phyloP scores from a whole-genome alignment of 2,888 invertebrate species.

The Baronia brevicornis region DNA sequence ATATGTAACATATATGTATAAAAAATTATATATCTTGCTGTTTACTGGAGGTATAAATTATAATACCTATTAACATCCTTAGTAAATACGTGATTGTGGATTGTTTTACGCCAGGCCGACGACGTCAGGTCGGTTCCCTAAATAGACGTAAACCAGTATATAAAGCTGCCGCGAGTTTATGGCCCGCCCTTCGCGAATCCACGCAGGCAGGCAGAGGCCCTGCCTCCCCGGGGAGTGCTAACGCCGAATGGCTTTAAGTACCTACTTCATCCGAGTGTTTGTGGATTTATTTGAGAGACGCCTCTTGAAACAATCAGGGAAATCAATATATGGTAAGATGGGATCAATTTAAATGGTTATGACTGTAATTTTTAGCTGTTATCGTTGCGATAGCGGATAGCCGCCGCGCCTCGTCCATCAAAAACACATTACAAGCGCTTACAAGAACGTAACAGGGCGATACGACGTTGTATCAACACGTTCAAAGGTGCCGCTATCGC shows the following conservation, averaged over 20 bases:
- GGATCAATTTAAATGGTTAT: conserved; percentile 21
- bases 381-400: conserved; percentile 37
- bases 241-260: conserved; percentile 12
- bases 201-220: conserved; percentile 14
- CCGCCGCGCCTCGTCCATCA: conserved; percentile 63
- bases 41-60: too few species aligned
- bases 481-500: conserved; percentile 68
- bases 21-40: too few species aligned
- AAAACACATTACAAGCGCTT: conserved; percentile 59
- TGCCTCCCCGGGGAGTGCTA: conserved; percentile 25
- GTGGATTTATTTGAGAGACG: conserved; percentile 20
- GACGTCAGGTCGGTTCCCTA: conserved; percentile 28
- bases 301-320: conserved; percentile 25
- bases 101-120: conserved; percentile 17
- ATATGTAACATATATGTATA: too few species aligned
- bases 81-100: conserved; percentile 15
- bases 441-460: conserved; percentile 54
- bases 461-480: conserved; percentile 55
- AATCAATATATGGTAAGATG: conserved; percentile 23
- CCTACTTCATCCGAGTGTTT: conserved; percentile 12
- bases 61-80: background rate
- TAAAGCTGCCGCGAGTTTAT: conserved; percentile 43
- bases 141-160: conserved; percentile 46
- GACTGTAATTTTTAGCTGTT: conserved; percentile 28
- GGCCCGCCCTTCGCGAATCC: conserved; percentile 33